phyloP scores from a whole-genome alignment of 2,888 invertebrate species.

The Heliconius aoede region DNA sequence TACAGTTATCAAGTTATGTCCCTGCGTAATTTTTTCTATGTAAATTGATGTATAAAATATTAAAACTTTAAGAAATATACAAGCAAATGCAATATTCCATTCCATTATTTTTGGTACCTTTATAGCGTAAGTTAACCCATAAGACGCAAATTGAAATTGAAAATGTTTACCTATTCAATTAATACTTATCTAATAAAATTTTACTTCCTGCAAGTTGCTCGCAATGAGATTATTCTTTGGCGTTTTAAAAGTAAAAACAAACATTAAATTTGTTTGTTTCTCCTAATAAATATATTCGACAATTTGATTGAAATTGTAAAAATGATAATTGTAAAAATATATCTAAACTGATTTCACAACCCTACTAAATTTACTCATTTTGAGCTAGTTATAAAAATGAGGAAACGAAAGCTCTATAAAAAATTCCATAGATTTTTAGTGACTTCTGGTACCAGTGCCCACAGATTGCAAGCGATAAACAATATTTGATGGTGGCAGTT shows the following conservation, averaged over 20 bases:
- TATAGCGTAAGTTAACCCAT: too few species aligned
- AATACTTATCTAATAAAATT: background rate
- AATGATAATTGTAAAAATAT: background rate
- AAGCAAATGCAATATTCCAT: too few species aligned
- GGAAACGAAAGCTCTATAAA: conserved; percentile 26
- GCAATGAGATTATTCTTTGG: background rate
- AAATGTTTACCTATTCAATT: background rate
- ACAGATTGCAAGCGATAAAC: conserved; percentile 39
- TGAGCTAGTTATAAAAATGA: conserved; percentile 16
- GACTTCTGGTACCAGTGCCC: conserved; percentile 26
- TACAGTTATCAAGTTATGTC: too few species aligned
- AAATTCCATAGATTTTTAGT: conserved; percentile 24
- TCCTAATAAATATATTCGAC: too few species aligned
- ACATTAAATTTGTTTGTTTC: too few species aligned
- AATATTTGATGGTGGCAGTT: conserved; percentile 31
- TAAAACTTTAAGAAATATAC: too few species aligned
- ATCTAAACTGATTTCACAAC: background rate
- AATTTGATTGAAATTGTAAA: too few species aligned
- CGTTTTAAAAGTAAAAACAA: background rate
- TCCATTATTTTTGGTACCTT: too few species aligned
- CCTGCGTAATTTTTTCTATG: too few species aligned
- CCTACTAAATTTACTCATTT: background rate
- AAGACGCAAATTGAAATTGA: background rate
- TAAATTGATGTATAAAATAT: too few species aligned
- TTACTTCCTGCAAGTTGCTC: background rate